Conservation (phyloP, 2,888 invertebrate species). For the Drymonia ruficornis region DNA sequence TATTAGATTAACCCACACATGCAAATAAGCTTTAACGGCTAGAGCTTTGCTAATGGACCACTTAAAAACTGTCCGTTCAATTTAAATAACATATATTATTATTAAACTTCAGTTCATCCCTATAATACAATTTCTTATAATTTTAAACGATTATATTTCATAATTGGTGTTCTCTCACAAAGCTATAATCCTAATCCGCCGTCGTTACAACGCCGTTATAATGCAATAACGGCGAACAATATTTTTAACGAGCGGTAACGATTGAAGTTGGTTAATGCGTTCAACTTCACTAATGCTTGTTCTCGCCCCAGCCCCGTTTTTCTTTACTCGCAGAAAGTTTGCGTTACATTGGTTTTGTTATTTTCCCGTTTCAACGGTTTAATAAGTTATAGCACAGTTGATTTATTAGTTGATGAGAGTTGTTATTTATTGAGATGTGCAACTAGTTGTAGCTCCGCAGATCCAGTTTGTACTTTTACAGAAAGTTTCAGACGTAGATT, state of each 20-base stretch:
- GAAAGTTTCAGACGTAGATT: no score
- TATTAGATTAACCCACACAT: no score
- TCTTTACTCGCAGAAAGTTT: not conserved
- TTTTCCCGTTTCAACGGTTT: not conserved
- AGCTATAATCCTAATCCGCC: not conserved
- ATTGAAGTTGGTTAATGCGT: slow-evolving; percentile 52
- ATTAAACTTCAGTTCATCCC: no score
- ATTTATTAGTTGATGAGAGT: not conserved
- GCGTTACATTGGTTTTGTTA: not conserved
- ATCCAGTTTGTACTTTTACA: no score
- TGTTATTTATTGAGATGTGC: not conserved
- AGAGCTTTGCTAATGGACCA: no score
- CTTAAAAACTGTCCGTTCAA: no score
- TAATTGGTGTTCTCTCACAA: no score
- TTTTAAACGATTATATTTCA: no score
- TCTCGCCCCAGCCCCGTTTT: slow-evolving; percentile 44
- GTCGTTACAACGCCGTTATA: not conserved
- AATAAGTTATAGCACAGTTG: not conserved
- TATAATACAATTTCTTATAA: no score
- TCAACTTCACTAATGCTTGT: slow-evolving; percentile 49
- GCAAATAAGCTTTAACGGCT: no score
- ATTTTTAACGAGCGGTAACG: slow-evolving; percentile 58
- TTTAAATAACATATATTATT: no score
- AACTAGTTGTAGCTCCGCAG: no score
- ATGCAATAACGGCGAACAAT: slow-evolving; percentile 38